Conservation (phyloP, 2,888 invertebrate genomes). For the Serripes groenlandicus region DNA sequence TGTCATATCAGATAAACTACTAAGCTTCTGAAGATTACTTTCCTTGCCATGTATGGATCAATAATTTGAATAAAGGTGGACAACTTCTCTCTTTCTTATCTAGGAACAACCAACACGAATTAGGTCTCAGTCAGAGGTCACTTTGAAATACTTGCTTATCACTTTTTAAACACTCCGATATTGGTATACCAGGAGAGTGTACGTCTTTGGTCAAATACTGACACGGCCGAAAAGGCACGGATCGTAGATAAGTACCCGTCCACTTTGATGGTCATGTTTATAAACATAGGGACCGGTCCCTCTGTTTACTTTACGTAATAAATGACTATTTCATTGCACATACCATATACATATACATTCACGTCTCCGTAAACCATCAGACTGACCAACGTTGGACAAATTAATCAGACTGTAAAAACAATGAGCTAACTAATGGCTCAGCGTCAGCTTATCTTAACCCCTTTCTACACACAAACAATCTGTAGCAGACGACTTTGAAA, state of each 20-base stretch:
- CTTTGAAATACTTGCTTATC: not conserved
- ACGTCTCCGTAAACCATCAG: no score
- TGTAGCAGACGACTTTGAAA: no score
- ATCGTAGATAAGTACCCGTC: not conserved
- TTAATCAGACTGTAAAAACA: no score
- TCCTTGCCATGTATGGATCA: no score
- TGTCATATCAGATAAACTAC: no score
- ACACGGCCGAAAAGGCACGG: constrained; percentile 6
- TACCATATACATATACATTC: no score
- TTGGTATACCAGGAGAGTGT: not conserved
- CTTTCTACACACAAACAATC: no score
- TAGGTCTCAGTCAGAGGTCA: not conserved
- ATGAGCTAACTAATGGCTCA: no score
- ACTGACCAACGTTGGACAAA: no score
- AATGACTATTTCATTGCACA: not conserved
- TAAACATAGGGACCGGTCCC: constrained; percentile 18
- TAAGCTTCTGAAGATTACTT: no score
- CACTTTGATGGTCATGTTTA: constrained; percentile 20
- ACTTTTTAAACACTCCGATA: not conserved
- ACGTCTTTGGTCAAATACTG: not conserved
- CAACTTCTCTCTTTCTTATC: not conserved
- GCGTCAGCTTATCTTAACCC: no score
- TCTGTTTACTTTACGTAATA: constrained; percentile 5
- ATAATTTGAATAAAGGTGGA: no score
- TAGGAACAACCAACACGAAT: not conserved